These are phyloP conservation scores for Thinocorus orbignyianus DNA, from an alignment of 2,113 vertebrate genomes.

Conservation along the genomic window DNA sequence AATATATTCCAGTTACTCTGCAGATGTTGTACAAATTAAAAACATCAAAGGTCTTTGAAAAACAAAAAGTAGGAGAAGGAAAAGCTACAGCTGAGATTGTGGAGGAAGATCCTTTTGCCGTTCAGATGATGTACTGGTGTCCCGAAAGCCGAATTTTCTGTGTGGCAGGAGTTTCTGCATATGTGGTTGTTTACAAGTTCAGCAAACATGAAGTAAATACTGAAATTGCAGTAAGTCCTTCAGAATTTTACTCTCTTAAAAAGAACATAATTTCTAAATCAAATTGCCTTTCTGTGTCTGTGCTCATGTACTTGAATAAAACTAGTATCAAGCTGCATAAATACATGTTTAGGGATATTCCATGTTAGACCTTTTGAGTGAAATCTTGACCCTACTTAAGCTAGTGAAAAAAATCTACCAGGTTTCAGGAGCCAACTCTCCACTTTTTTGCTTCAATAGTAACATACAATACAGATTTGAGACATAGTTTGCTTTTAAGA, in stretches of 20 bases:
- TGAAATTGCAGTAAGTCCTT: conserved; percentile 90
- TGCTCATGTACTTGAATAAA: not conserved
- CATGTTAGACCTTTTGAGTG: not conserved
- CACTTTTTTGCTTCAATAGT: not conserved
- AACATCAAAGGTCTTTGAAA: conserved; percentile 97
- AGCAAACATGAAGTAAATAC: conserved; percentile 92
- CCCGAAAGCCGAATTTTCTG: conserved; percentile 95
- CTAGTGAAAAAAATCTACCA: not conserved
- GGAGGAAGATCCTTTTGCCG: conserved; percentile 94
- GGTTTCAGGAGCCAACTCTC: not conserved
- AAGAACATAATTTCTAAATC: not conserved
- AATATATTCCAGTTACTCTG: conserved; percentile 87
- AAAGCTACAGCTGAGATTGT: conserved; percentile 85
- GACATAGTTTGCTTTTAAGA: not conserved
- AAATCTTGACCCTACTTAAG: not conserved
- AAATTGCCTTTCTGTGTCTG: not conserved
- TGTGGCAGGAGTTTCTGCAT: conserved; percentile 92
- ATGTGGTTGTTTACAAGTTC: conserved; percentile 94
- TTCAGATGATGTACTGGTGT: conserved; percentile 98
- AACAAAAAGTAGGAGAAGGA: conserved; percentile 83
- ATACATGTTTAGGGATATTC: not conserved
- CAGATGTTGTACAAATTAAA: conserved; percentile 99
- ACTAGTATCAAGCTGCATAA: not conserved
- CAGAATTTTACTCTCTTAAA: conserved; percentile 6
- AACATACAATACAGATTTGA: not conserved